Evolutionary conservation across 2,113 vertebrate genomes (phyloP), one percentile per base, ranked within the genome.

Genomic region (Centrocercus urophasianus): DNA sequence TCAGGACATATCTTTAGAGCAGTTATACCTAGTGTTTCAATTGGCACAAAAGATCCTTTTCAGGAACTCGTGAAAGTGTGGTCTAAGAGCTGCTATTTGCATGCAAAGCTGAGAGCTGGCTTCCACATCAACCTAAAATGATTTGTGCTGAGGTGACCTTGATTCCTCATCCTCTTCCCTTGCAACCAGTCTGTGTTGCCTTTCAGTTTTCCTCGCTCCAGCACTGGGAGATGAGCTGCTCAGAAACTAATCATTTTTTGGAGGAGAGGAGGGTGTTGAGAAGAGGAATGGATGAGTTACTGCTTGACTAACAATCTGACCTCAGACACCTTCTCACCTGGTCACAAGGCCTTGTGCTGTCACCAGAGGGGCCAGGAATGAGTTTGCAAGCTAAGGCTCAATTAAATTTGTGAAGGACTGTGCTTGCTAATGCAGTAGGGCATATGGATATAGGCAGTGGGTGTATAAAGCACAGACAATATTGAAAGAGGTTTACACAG

Each of bases 41-140:
- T 20, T 52, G 63, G 20, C 54, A 94, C 67, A 93, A 86, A 91
- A 86, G 83, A n/a, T 88, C 54, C 67, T 90, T 79, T 96, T 85
- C 63, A 91, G 25, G 56, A 75, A 60, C 48, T 91, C 32, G 32
- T 69, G 34, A 75, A 85, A 91, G 52, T 9, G 7, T 61, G 43
- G 71, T 72, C 54, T 1, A 5, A 91, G 75, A 83, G 59, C 48
- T 90, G 32, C 71, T 83, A 85, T 95, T 91, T 30, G 1, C 81
- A 60, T 85, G 63, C 78, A 87, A 32, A 89, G 14, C 40, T 93
- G 70, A 50, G 1, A 1, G 38, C 66, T 78, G 64, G 85, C 61
- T 93, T 93, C 38, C 38, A 4, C 17, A 18, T 82, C 70, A 75
- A 74, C 16, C 70, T 75, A 50, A 89, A 25, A 56, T 82, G 43